These are phyloP conservation scores for Ceyx erithaca DNA, from an alignment of 2,797 vertebrate genomes.

Conservation along the genomic window DNA sequence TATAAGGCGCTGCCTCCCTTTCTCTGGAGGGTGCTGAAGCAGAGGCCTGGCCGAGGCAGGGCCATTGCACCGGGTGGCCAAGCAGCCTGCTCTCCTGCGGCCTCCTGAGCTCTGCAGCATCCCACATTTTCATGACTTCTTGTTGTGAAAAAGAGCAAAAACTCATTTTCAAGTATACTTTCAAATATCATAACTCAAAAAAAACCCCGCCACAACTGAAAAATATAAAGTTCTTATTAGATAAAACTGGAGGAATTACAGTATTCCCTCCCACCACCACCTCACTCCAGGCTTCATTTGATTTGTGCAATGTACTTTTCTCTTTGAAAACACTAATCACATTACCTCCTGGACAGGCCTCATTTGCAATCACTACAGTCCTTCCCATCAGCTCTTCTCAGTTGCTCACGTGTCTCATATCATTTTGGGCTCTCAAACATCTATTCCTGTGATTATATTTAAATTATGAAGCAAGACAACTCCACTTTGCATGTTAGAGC, in stretches of 20 bases:
- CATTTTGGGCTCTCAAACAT: slow-evolving; percentile 30
- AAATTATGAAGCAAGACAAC: neutral
- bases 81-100: slow-evolving; percentile 73
- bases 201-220: neutral
- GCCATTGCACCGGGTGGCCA: neutral
- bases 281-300: slow-evolving; percentile 5
- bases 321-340: slow-evolving; percentile 40
- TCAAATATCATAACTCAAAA: slow-evolving; percentile 70
- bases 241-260: slow-evolving; percentile 24
- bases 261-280: neutral
- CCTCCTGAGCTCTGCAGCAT: slow-evolving; percentile 63
- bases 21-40: neutral
- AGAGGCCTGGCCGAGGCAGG: neutral
- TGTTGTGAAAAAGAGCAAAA: slow-evolving; percentile 79
- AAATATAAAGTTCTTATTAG: slow-evolving; percentile 63
- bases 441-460: neutral
- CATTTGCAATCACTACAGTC: slow-evolving; percentile 45
- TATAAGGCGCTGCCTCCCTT: neutral
- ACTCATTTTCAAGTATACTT: slow-evolving; percentile 55
- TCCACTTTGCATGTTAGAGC: neutral
- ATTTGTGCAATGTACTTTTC: slow-evolving; percentile 34
- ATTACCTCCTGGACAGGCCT: slow-evolving; percentile 30
- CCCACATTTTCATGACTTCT: slow-evolving; percentile 72
- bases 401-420: neutral
- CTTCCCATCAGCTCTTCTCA: slow-evolving; percentile 11